Percentiles rank a stretch among this genome's conserved stretches.
Conservation (phyloP, 2,888 invertebrate species). For the Helleia helle region DNA sequence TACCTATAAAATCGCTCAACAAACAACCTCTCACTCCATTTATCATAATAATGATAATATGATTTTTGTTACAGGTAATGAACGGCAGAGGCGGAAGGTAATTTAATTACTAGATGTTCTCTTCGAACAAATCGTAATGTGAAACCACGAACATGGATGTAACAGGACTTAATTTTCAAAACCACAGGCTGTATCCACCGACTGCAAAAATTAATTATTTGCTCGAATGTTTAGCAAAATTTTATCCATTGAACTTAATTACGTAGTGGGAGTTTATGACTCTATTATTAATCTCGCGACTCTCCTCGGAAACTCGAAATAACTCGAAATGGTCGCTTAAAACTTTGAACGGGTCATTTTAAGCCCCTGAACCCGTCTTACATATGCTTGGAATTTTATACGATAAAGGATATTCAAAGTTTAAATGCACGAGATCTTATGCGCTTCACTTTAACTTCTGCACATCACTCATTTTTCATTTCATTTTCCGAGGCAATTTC, state of each 20-base stretch:
- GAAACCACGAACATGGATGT: too few relatives aligned
- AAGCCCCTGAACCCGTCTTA: constrained; percentile 19
- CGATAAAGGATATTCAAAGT: neutral
- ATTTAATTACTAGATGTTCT: neutral
- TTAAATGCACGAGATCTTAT: too few relatives aligned
- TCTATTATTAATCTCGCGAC: constrained; percentile 51
- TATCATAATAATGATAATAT: neutral
- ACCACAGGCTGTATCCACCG: constrained; percentile 26
- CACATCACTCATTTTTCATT: too few relatives aligned
- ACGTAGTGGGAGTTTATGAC: constrained; percentile 52
- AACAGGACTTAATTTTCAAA: neutral
- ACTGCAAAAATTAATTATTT: constrained; percentile 46
- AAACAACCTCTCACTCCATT: too few relatives aligned
- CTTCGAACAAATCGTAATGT: neutral
- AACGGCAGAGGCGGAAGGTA: neutral
- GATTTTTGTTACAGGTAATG: constrained; percentile 11
- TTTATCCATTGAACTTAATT: constrained; percentile 60
- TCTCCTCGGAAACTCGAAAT: constrained; percentile 28
- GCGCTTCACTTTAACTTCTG: too few relatives aligned
- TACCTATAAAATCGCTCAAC: too few relatives aligned
- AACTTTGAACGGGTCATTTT: constrained; percentile 26
- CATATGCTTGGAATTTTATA: constrained; percentile 10
- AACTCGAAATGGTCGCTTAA: constrained; percentile 29
- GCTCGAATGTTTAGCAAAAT: constrained; percentile 43
- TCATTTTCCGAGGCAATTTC: too few relatives aligned